Conservation (phyloP, 2,113 vertebrate species). For the Melanerpes formicivorus region DNA sequence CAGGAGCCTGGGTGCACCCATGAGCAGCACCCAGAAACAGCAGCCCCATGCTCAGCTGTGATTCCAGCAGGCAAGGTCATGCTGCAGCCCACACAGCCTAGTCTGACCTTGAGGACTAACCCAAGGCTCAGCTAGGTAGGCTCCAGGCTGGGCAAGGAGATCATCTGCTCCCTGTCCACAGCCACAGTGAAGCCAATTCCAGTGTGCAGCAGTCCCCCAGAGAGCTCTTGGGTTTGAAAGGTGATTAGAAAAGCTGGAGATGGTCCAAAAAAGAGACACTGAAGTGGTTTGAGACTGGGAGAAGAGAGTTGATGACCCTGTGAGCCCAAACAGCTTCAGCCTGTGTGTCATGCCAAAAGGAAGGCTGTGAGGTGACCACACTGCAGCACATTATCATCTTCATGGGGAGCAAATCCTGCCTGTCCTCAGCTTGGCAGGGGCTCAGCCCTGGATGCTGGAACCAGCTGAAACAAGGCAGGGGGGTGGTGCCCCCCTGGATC, state of each 20-base stretch:
- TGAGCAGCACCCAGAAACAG: fast-evolving
- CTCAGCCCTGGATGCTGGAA: not conserved
- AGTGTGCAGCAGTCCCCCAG: fast-evolving
- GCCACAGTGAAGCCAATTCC: not conserved
- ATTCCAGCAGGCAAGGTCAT: not conserved
- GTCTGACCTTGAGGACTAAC: not conserved
- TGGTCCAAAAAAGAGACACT: not conserved
- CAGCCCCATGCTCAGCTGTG: not conserved
- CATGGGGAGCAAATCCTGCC: not conserved
- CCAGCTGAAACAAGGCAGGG: not conserved
- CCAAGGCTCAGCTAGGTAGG: fast-evolving
- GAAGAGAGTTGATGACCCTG: not conserved
- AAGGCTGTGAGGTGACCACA: not conserved
- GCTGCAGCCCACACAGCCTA: fast-evolving
- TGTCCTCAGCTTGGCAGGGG: not conserved
- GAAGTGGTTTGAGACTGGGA: not conserved
- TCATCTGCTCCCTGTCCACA: not conserved
- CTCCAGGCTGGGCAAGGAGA: fast-evolving
- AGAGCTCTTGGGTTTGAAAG: not conserved
- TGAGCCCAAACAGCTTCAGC: not conserved
- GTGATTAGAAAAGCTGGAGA: not conserved
- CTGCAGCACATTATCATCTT: not conserved
- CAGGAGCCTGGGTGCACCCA: not conserved
- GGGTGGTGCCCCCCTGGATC: not conserved
- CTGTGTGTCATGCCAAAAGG: not conserved